phyloP scores from a whole-genome alignment of 2,113 vertebrate species.

The Thermophis baileyi region DNA sequence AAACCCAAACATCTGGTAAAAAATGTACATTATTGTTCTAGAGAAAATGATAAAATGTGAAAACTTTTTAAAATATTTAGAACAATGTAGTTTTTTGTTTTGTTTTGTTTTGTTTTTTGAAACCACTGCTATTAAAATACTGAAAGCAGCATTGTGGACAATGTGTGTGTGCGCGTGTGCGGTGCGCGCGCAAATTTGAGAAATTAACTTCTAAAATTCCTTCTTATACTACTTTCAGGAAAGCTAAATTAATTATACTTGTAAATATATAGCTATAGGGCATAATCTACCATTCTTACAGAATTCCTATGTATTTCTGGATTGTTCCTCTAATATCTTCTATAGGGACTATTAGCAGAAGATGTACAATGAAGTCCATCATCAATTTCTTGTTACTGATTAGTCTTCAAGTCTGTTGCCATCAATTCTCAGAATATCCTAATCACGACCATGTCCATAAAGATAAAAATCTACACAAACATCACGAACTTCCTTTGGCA shows the following conservation, averaged over 20 bases:
- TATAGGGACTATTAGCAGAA: constrained; percentile 23
- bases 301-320: not conserved
- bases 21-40: not conserved
- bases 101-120: not conserved
- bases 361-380: constrained; percentile 48
- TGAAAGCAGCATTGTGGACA: not conserved
- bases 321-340: constrained; percentile 2
- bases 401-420: constrained; percentile 40
- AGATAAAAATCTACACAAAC: not conserved
- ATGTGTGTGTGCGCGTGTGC: too few relatives aligned
- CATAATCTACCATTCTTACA: not conserved
- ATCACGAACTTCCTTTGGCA: not conserved
- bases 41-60: not conserved
- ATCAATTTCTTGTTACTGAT: constrained; percentile 44
- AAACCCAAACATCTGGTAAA: not conserved
- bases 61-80: not conserved
- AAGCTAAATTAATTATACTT: not conserved
- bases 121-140: not conserved
- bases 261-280: not conserved
- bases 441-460: not conserved
- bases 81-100: not conserved
- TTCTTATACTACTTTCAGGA: not conserved
- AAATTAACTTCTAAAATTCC: not conserved
- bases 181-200: not conserved
- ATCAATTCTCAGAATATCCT: constrained; percentile 1